Percentiles rank a stretch among this genome's conserved stretches.
Conservation (phyloP, 2,113 vertebrate species). For the Elephantulus edwardii region DNA sequence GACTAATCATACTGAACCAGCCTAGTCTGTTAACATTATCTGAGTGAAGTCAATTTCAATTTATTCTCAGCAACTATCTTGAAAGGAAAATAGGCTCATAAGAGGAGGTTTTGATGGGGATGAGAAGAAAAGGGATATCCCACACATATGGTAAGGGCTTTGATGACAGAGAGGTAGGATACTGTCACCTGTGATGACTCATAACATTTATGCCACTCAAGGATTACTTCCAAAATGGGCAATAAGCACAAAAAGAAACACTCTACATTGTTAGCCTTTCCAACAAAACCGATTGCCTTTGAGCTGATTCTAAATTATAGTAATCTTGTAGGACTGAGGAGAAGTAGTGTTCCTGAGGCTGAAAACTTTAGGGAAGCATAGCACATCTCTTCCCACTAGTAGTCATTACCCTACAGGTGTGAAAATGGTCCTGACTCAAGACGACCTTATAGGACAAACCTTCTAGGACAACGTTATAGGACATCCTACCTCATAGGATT, state of each 20-base stretch:
- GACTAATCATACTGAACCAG: conserved; percentile 30
- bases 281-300: too few relatives aligned
- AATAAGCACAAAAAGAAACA: neutral
- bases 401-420: too few relatives aligned
- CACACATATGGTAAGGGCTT: neutral
- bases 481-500: too few relatives aligned
- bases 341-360: too few relatives aligned
- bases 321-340: too few relatives aligned
- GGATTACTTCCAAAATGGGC: neutral
- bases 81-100: conserved; percentile 35
- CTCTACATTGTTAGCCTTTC: too few relatives aligned
- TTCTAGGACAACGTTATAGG: too few relatives aligned
- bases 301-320: too few relatives aligned
- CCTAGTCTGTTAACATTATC: neutral
- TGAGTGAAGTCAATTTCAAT: conserved; percentile 44
- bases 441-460: too few relatives aligned
- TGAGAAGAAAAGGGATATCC: neutral
- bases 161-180: neutral
- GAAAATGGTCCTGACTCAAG: too few relatives aligned
- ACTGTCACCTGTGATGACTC: neutral
- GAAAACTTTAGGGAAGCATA: too few relatives aligned
- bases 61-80: conserved; percentile 8
- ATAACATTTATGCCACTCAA: neutral
- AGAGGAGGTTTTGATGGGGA: neutral
- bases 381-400: too few relatives aligned